These are phyloP conservation scores for Tetragnatha montana DNA, from an alignment of 2,888 invertebrate species.

Conservation along the genomic window DNA sequence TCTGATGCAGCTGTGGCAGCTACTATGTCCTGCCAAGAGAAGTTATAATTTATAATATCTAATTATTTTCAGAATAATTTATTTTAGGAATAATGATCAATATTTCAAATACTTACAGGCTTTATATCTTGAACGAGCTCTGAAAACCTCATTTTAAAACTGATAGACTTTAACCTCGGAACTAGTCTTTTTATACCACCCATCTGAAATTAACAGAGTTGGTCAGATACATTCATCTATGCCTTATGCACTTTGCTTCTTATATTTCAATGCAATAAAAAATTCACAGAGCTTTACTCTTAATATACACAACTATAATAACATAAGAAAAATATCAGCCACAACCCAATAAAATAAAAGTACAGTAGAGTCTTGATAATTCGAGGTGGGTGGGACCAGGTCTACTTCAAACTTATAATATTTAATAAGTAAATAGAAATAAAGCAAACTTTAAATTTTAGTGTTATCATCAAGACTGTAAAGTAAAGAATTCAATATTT, in stretches of 20 bases:
- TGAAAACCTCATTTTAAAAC: slow-evolving; percentile 90
- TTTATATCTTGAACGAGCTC: slow-evolving; percentile 92
- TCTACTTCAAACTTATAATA: too few species aligned
- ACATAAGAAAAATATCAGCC: neutral
- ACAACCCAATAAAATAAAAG: too few species aligned
- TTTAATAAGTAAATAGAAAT: too few species aligned
- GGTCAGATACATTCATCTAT: neutral
- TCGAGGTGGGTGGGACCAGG: too few species aligned
- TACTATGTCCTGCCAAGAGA: slow-evolving; percentile 85
- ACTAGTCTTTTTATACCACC: slow-evolving; percentile 90
- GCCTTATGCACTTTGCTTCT: neutral
- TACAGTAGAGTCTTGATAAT: too few species aligned
- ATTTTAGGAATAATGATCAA: neutral
- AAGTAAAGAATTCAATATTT: too few species aligned
- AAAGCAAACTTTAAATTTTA: too few species aligned
- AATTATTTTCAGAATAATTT: neutral
- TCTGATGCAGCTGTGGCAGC: slow-evolving; percentile 96
- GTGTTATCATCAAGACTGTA: too few species aligned
- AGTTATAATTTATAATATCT: neutral
- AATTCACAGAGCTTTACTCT: neutral
- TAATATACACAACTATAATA: neutral
- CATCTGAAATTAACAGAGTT: slow-evolving; percentile 78
- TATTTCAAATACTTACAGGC: slow-evolving; percentile 81
- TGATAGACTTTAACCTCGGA: slow-evolving; percentile 90
- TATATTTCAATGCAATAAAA: neutral